These are phyloP conservation scores for Hirudinaria manillensis DNA, from an alignment of 2,888 invertebrate species.

Conservation along the genomic window DNA sequence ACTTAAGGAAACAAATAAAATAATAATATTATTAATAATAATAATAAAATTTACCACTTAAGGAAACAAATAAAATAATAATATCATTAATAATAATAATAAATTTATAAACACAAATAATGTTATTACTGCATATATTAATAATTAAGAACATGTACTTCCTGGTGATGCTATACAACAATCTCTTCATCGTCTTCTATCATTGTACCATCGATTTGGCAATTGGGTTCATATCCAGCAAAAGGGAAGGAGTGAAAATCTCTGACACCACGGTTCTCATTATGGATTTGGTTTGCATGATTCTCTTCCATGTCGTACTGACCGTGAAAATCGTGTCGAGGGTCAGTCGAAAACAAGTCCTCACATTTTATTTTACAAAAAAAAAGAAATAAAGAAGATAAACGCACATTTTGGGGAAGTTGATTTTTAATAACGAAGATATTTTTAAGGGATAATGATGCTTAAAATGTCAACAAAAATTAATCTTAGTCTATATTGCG, in stretches of 20 bases:
- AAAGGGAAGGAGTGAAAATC: background rate
- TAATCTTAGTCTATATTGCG: too few species aligned
- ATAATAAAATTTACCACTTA: background rate
- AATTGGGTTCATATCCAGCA: background rate
- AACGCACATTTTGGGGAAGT: too few species aligned
- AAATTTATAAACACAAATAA: too few species aligned
- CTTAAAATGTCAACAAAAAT: too few species aligned
- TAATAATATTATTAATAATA: too few species aligned
- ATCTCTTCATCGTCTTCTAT: slow-evolving; percentile 1
- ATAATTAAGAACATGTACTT: background rate
- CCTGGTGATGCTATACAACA: slow-evolving; percentile 8
- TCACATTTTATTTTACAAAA: too few species aligned
- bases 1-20: background rate
- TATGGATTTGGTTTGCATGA: background rate
- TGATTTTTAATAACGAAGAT: too few species aligned
- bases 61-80: background rate
- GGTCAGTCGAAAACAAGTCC: background rate
- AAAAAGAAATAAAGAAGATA: too few species aligned
- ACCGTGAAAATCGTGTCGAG: background rate
- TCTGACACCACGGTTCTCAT: background rate
- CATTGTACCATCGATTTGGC: background rate
- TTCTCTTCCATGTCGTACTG: background rate
- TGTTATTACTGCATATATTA: background rate
- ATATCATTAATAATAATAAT: too few species aligned
- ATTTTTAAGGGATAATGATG: too few species aligned